Conservation (phyloP, 2,797 vertebrate species). For the Loris lydekkerianus region DNA sequence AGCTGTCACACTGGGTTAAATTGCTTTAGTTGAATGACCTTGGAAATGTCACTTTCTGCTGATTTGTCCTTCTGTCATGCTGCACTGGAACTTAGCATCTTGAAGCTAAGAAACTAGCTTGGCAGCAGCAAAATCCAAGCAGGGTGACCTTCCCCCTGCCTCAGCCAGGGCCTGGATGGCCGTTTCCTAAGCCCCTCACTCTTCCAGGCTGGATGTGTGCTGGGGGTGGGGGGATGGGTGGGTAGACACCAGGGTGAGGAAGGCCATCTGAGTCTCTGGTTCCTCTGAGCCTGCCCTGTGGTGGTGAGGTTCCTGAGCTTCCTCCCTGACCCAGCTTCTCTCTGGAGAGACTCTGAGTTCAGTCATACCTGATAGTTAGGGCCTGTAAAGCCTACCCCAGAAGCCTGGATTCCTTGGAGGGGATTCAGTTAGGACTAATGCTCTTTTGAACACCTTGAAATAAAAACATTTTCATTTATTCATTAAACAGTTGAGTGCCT, state of each 20-base stretch:
- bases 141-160: neutral
- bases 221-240: too few species aligned
- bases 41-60: constrained; percentile 72
- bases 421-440: neutral
- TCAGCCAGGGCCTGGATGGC: neutral
- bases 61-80: constrained; percentile 56
- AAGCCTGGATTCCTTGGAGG: neutral
- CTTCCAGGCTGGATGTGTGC: neutral
- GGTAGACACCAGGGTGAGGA: neutral
- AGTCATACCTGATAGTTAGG: neutral
- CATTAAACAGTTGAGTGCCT: neutral
- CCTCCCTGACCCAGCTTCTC: neutral
- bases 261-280: neutral
- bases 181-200: neutral
- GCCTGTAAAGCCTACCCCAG: neutral
- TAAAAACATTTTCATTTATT: neutral
- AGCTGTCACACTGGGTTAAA: constrained; percentile 74
- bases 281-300: neutral
- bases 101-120: neutral
- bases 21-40: constrained; percentile 60
- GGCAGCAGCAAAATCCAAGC: constrained; percentile 30
- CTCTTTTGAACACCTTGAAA: constrained; percentile 7
- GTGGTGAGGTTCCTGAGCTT: neutral
- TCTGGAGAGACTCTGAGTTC: too few species aligned
- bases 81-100: constrained; percentile 27